These are phyloP conservation scores for Chironomus tepperi DNA, from an alignment of 1,140 invertebrate species.

Conservation along the genomic window DNA sequence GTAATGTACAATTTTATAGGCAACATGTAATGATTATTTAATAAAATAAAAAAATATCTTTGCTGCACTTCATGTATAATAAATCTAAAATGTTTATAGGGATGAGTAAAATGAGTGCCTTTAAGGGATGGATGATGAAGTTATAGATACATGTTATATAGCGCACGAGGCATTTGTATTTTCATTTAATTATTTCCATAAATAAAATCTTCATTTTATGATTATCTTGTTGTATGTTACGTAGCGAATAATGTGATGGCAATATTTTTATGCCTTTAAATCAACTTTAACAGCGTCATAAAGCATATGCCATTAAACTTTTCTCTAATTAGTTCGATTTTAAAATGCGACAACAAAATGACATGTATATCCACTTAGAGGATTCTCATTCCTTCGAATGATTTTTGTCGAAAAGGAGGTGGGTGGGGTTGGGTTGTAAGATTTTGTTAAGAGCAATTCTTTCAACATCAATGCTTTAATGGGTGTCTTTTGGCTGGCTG, in stretches of 20 bases:
- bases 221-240: slow-evolving; percentile 15
- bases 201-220: slow-evolving; percentile 10
- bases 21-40: too few species aligned
- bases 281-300: neutral
- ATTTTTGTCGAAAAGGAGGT: neutral
- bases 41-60: too few species aligned
- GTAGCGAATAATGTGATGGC: slow-evolving; percentile 4
- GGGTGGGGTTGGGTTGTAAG: neutral
- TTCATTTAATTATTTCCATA: slow-evolving; percentile 9
- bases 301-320: neutral
- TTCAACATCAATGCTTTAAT: too few species aligned
- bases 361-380: slow-evolving; percentile 10
- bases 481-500: too few species aligned
- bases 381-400: neutral
- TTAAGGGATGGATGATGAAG: too few species aligned
- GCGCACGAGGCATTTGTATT: neutral
- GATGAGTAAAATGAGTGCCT: too few species aligned
- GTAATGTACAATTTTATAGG: too few species aligned
- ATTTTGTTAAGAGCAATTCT: too few species aligned
- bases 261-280: slow-evolving; percentile 15
- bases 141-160: too few species aligned
- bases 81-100: too few species aligned
- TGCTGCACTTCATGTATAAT: too few species aligned
- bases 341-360: slow-evolving; percentile 1
- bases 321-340: slow-evolving; percentile 8